phyloP scores from a whole-genome alignment of 2,797 vertebrate genomes.

The Poecilia gillii region DNA sequence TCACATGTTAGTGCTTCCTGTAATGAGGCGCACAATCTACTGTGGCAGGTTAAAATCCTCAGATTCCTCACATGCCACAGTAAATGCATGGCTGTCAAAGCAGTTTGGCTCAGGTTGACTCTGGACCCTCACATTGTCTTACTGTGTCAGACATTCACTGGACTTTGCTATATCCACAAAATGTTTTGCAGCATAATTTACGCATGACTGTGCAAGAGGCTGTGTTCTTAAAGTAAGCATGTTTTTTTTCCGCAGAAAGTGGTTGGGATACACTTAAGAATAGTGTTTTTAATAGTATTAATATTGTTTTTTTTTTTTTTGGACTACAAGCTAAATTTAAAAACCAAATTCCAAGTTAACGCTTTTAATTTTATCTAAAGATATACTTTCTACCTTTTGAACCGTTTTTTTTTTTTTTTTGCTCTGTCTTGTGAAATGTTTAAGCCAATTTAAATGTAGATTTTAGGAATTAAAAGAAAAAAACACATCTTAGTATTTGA shows the following conservation, averaged over 20 bases:
- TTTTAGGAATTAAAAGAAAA: neutral
- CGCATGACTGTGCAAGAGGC: slow-evolving; percentile 66
- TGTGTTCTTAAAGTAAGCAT: slow-evolving; percentile 45
- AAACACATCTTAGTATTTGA: neutral
- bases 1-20: neutral
- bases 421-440: neutral
- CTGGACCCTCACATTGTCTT: slow-evolving; percentile 41
- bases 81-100: slow-evolving; percentile 48
- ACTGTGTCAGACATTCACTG: slow-evolving; percentile 35
- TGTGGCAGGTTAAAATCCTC: slow-evolving; percentile 32
- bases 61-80: slow-evolving; percentile 60
- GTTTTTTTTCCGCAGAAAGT: slow-evolving; percentile 52
- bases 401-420: neutral
- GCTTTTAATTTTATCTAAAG: neutral
- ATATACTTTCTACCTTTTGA: neutral
- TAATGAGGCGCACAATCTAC: slow-evolving; percentile 26
- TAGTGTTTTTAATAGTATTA: slow-evolving; percentile 5
- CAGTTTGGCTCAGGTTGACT: slow-evolving; percentile 38
- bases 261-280: slow-evolving; percentile 11
- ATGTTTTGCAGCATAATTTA: slow-evolving; percentile 63
- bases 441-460: neutral
- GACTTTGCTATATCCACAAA: slow-evolving; percentile 62
- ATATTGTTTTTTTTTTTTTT: neutral
- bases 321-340: neutral
- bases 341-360: neutral